phyloP scores from a whole-genome alignment of 1,140 invertebrate species.

The Anoplophora glabripennis region DNA sequence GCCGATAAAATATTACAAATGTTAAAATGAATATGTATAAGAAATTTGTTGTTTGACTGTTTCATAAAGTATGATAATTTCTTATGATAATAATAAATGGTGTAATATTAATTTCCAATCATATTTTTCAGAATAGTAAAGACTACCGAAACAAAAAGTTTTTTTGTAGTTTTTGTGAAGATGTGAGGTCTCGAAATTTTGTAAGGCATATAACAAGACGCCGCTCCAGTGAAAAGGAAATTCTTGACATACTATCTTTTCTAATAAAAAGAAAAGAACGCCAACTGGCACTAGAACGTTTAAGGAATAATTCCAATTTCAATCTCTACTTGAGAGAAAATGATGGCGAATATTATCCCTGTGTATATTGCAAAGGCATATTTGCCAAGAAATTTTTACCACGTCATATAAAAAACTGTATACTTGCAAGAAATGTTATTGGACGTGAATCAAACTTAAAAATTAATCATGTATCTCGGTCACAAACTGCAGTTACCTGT shows the following conservation, averaged over 20 bases:
- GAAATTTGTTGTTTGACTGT: too few relatives aligned
- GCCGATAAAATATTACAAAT: too few relatives aligned
- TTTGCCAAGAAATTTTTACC: constrained; percentile 18
- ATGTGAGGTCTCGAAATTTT: constrained; percentile 21
- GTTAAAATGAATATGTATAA: too few relatives aligned
- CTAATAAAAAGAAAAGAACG: constrained; percentile 17
- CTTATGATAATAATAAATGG: too few relatives aligned
- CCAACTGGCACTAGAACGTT: constrained; percentile 1
- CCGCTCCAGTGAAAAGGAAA: constrained; percentile 12
- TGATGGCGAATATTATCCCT: constrained; percentile 19
- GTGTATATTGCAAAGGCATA: constrained; percentile 20
- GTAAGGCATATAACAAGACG: constrained; percentile 15
- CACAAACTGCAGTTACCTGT: constrained; percentile 16
- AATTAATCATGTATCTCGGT: constrained; percentile 12
- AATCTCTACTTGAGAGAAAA: constrained; percentile 12
- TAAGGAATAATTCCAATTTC: constrained; percentile 21
- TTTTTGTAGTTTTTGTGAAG: constrained; percentile 18
- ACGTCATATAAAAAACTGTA: constrained; percentile 18
- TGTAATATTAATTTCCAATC: too few relatives aligned
- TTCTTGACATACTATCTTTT: constrained; percentile 7
- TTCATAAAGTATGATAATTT: too few relatives aligned
- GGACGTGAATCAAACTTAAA: constrained; percentile 2
- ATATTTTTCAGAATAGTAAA: too few relatives aligned
- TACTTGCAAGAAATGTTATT: not conserved
- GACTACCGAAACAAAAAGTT: too few relatives aligned